Evolutionary conservation across 2,797 vertebrate genomes (phyloP), one percentile per base, ranked within the genome.

Genomic region (Psittacula echo): DNA sequence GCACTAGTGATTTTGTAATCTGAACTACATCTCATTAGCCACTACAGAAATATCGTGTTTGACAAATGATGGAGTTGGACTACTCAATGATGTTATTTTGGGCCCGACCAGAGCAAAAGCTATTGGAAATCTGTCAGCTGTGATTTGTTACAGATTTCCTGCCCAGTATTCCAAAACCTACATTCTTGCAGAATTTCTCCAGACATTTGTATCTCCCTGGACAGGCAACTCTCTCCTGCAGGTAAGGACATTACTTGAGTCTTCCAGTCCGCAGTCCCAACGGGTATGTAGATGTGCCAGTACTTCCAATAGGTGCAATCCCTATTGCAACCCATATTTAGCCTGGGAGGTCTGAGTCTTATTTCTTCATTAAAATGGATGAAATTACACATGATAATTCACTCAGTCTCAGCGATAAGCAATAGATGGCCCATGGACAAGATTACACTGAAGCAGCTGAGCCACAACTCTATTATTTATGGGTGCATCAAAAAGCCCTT

Each of bases 91-190:
- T 34, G 66, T 3, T 74, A 41, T 92, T 92, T 75, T 47, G 51
- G 61, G 45, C n/a, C 37, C 54, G 26, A 64, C 32, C 51, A 73
- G 72, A 83, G 54, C 44, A 79, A 77, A 22, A 30, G 10, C 20
- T 80, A 85, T 70, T 70, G 68, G 68, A 87, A 87, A 93, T 50
- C 54, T 87, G 65, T 76, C 82, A 76, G 17, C 7, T 85, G 32
- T 79, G 68, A 76, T 82, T 82, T 93, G 45, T 83, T 95, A 47
- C 54, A 90, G 60, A 42, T 70, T 58, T 89, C 45, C 67, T 89
- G 54, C 21, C 23, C 50, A 4, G 12, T 54, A 89, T 85, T 91
- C 72, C 50, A 93, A 85, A 91, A 45, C 18, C 20, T 87, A 21
- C 26, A 3, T 27, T 42, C 66, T 13, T 2, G 14, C 27, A 79